Percentiles rank a stretch among this genome's conserved stretches.
phyloP scores from a whole-genome alignment of 2,797 vertebrate genomes.

The Pygocentrus nattereri region DNA sequence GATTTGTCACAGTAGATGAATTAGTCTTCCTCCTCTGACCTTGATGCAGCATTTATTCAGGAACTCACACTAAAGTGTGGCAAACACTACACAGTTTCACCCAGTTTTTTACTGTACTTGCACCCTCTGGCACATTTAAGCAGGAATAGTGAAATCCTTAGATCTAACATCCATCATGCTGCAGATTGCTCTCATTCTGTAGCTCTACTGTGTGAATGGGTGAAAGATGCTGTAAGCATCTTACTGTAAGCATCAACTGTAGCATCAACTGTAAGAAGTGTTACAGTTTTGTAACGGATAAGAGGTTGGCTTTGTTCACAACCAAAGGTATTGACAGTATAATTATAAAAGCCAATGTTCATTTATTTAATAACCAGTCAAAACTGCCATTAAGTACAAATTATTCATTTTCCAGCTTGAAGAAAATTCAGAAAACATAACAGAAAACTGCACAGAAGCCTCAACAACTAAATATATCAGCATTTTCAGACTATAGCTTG shows the following conservation, averaged over 20 bases:
- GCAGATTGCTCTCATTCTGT: background rate
- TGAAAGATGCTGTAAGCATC: background rate
- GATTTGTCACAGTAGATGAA: conserved; percentile 42
- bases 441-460: too few relatives aligned
- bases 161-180: background rate
- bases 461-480: too few relatives aligned
- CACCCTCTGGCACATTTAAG: background rate
- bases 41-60: conserved; percentile 39
- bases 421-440: too few relatives aligned
- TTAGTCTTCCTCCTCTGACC: conserved; percentile 44
- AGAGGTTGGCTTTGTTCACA: background rate
- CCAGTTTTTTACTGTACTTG: background rate
- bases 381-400: background rate
- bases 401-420: too few relatives aligned
- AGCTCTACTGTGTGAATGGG: background rate
- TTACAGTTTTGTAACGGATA: background rate
- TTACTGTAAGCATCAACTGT: too few relatives aligned
- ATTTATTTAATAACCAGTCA: too few relatives aligned
- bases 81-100: background rate
- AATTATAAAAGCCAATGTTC: too few relatives aligned
- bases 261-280: too few relatives aligned
- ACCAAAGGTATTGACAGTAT: too few relatives aligned
- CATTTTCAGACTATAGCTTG: too few relatives aligned
- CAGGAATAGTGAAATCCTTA: background rate
- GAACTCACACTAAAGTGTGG: background rate